Base-by-base conservation (phyloP, 2,888 invertebrate species). In the Drosophila demipolita region DNA sequence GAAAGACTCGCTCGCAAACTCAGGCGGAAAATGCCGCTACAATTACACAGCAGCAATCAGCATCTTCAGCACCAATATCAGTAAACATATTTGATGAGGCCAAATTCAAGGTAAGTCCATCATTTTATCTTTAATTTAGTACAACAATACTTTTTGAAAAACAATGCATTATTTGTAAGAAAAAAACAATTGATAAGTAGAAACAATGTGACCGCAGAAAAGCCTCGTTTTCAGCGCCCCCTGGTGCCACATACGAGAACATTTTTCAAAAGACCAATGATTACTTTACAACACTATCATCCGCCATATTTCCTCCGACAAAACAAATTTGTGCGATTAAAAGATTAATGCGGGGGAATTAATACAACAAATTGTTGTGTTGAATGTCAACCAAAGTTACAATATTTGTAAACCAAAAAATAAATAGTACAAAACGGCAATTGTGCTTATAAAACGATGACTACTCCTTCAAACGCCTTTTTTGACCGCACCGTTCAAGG, bases 1-100 rank as follows among this genome's bases (percentile, higher is more conserved):
- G 93, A 86, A 93, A 92, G 79, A 93, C 93, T 78, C 91, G 93
- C 67, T 93, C 93, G 57, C 93, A 93, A 83, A 93, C 93, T 63
- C 92, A 92, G 78, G 92, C 93, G 78, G 93, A 92, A 88, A 92
- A 91, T 88, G 92, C 91, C 78, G 80, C 89, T 77, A 71, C 86
- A 65, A 61, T 73, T 45, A 66, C 80, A 66, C 59, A 75, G 69
- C 78, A 64, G 64, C 78, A 73, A 49, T 55, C 78, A 70, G 42
- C 85, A 49, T 61, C 78, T 32, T 69, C 83, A 67, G 68, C 64
- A 53, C 72, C 76, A 73, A 63, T 67, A 66, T 63, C 66, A 72
- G 64, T 80, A 49, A 77, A 73, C 48, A 57, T 77, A 66, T 86
- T 88, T 82, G 85, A 86, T 82, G 68, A 75, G n/a, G 69, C 54